Percentiles rank a stretch among this genome's conserved stretches.
phyloP scores from a whole-genome alignment of 2,888 invertebrate genomes.

The Trissoscelio sp. region DNA sequence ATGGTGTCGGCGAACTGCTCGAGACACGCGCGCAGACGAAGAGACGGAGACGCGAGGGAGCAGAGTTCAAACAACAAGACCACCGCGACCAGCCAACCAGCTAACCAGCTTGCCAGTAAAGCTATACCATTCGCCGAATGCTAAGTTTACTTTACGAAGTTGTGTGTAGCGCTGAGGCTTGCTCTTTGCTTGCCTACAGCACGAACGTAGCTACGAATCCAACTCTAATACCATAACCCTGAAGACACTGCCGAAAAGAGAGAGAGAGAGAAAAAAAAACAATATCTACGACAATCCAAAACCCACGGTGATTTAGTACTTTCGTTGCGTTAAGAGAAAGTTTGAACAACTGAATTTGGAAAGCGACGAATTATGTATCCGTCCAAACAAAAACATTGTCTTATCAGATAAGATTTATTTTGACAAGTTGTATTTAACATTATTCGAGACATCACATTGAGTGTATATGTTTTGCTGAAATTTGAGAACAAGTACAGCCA shows the following conservation, averaged over 20 bases:
- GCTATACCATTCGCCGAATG: conserved; percentile 73
- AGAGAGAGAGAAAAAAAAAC: conserved; percentile 14
- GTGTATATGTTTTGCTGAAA: background rate
- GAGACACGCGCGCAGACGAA: conserved; percentile 59
- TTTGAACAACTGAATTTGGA: conserved; percentile 5
- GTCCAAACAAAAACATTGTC: background rate
- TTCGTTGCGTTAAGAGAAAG: conserved; percentile 7
- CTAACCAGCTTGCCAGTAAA: conserved; percentile 71
- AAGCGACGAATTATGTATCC: background rate
- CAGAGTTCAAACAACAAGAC: conserved; percentile 79
- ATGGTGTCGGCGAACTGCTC: conserved; percentile 69
- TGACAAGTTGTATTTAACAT: background rate
- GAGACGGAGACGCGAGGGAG: conserved; percentile 56
- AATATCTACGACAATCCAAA: conserved; percentile 13
- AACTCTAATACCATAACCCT: conserved; percentile 19
- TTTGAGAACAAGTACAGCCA: background rate
- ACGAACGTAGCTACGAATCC: conserved; percentile 41
- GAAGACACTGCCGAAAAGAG: background rate
- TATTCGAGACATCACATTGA: background rate
- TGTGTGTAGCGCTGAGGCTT: conserved; percentile 69
- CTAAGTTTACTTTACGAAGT: conserved; percentile 80
- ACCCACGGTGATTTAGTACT: background rate
- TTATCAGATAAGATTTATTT: no score
- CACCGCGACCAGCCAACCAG: conserved; percentile 71
- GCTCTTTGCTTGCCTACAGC: conserved; percentile 48